Evolutionary conservation across 2,797 vertebrate genomes (phyloP), one percentile per base, ranked within the genome.

Genomic region (Caiman crocodilus): DNA sequence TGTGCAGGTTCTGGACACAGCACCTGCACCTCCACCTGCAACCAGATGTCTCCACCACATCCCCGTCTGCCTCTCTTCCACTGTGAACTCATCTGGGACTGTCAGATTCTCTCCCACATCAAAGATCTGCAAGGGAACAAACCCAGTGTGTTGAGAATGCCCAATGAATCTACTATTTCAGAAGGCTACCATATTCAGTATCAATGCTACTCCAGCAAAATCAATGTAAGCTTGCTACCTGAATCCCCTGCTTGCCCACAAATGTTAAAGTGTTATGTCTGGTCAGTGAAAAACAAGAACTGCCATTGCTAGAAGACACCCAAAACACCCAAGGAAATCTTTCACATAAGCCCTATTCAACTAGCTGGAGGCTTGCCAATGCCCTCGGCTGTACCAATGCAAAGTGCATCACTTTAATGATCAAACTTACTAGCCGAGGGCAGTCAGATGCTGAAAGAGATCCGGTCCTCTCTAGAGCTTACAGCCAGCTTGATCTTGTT

Each of bases 31-130:
- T 17, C 99, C 99, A 93, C 99, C 99, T 2, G 99, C 99, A 94
- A 99, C 99, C 35, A 99, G 98, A 90, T 99, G 99, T 75, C 99
- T 98, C 99, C 99, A 99, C 99, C 98, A 99, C 99, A 99, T 99
- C 30, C 99, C 99, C 0, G 98, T 99, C 96, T 99, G 98, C 94
- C 98, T 99, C 97, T 99, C 99, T 84, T 99, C 99, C 78, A 98
- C 99, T 0, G 99, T 99, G 97, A 99, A 99, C 95, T 99, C 99
- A 86, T 99, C 99, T 0, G 99, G 99, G 4, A 99, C 99, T 0
- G 98, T 97, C 97, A 99, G 95, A 93, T 99, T 99, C 96, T 99
- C 99, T 5, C 99, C 99, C 6, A 99, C 99, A 30, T 99, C 99
- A 59, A 99, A 99, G 96, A 99, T 99, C 99, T 99, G 97, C 10